phyloP scores from a whole-genome alignment of 2,888 invertebrate species.

The Ochropacha duplaris region DNA sequence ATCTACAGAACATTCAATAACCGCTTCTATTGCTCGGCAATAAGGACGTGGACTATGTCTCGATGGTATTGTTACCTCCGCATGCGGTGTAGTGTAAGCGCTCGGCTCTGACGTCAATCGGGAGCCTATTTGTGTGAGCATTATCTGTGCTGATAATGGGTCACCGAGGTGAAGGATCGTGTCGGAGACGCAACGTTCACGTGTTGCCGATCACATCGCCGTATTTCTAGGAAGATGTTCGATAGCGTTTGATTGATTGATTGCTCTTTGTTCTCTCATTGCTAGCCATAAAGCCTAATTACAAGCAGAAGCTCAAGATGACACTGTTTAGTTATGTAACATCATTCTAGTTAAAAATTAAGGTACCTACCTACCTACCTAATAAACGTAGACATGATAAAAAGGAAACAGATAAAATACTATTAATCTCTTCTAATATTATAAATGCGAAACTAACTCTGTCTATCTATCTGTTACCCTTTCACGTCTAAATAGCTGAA shows the following conservation, averaged over 20 bases:
- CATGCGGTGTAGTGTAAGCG: conserved; percentile 39
- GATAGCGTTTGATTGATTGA: conserved; percentile 63
- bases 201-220: conserved; percentile 51
- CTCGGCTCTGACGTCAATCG: conserved; percentile 69
- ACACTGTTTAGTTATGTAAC: neutral
- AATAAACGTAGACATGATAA: neutral
- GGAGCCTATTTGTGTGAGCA: conserved; percentile 63
- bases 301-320: neutral
- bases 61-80: conserved; percentile 46
- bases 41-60: conserved; percentile 28
- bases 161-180: conserved; percentile 69
- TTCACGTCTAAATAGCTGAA: too few relatives aligned
- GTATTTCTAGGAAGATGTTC: conserved; percentile 54
- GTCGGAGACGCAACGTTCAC: conserved; percentile 52
- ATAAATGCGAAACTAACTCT: too few relatives aligned
- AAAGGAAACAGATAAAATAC: too few relatives aligned
- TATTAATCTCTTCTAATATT: too few relatives aligned
- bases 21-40: conserved; percentile 28
- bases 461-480: too few relatives aligned
- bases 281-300: conserved; percentile 1
- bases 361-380: neutral
- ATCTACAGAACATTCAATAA: neutral
- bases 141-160: conserved; percentile 45
- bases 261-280: conserved; percentile 62
- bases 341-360: neutral